Conservation (phyloP, 2,888 invertebrate species). For the Epirrhoe tristata region DNA sequence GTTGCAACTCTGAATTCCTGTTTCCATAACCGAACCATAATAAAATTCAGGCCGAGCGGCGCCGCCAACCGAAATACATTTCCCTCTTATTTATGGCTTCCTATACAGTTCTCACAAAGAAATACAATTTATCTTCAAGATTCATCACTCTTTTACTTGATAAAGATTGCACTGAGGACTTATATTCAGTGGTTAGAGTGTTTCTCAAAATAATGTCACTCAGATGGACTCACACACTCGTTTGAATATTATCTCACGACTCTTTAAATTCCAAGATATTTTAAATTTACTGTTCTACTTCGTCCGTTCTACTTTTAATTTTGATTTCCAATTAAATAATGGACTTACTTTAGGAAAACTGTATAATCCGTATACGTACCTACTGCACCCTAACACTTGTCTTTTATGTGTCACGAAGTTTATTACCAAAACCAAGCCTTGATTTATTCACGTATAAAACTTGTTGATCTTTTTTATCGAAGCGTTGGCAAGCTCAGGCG, state of each 20-base stretch:
- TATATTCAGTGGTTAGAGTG: not conserved
- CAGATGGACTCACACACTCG: too few species aligned
- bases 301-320: too few species aligned
- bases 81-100: conserved; percentile 52
- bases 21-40: conserved; percentile 55
- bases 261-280: too few species aligned
- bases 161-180: not conserved
- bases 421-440: not conserved
- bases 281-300: too few species aligned
- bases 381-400: not conserved
- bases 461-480: conserved; percentile 1
- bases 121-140: conserved; percentile 29
- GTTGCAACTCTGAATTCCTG: conserved; percentile 45
- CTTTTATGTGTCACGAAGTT: conserved; percentile 11
- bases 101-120: conserved; percentile 40
- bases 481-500: not conserved
- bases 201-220: not conserved
- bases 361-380: not conserved
- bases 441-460: conserved; percentile 6
- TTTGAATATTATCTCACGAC: too few species aligned
- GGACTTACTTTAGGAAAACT: too few species aligned
- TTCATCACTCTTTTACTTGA: conserved; percentile 21
- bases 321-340: too few species aligned
- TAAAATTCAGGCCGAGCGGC: conserved; percentile 50
- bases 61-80: conserved; percentile 49